These are phyloP conservation scores for Leptinotarsa defecta DNA, from an alignment of 1,140 invertebrate genomes.

Conservation along the genomic window DNA sequence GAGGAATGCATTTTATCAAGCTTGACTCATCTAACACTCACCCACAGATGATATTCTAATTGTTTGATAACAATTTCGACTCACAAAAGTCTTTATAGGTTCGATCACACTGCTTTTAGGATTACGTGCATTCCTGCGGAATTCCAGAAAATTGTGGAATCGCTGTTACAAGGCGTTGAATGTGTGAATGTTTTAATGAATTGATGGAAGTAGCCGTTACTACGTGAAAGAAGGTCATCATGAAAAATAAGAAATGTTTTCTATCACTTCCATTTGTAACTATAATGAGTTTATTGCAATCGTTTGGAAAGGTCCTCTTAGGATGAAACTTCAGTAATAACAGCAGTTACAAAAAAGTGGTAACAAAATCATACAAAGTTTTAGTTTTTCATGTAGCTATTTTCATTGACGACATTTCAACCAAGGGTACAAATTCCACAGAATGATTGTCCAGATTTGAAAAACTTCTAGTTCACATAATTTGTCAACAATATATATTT, in stretches of 20 bases:
- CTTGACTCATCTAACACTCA: not conserved
- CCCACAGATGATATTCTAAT: not conserved
- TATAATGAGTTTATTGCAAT: too few species aligned
- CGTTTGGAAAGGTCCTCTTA: too few species aligned
- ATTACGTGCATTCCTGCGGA: not conserved
- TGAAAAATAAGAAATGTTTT: too few species aligned
- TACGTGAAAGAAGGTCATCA: too few species aligned
- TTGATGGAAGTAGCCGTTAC: too few species aligned
- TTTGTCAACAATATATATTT: conserved; percentile 17
- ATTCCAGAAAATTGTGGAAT: conserved; percentile 23
- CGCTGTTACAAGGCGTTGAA: conserved; percentile 33
- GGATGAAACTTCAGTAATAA: too few species aligned
- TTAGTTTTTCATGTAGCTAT: not conserved
- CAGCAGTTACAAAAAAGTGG: too few species aligned
- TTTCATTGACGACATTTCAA: not conserved
- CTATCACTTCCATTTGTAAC: too few species aligned
- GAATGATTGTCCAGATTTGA: not conserved
- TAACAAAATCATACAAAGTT: too few species aligned
- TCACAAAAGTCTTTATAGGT: not conserved
- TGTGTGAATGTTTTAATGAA: not conserved
- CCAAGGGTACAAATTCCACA: not conserved
- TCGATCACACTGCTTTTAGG: not conserved
- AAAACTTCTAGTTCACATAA: not conserved
- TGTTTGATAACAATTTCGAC: not conserved
- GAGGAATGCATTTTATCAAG: not conserved